Conservation (phyloP, 2,113 vertebrate genomes). For the Galbula dea region DNA sequence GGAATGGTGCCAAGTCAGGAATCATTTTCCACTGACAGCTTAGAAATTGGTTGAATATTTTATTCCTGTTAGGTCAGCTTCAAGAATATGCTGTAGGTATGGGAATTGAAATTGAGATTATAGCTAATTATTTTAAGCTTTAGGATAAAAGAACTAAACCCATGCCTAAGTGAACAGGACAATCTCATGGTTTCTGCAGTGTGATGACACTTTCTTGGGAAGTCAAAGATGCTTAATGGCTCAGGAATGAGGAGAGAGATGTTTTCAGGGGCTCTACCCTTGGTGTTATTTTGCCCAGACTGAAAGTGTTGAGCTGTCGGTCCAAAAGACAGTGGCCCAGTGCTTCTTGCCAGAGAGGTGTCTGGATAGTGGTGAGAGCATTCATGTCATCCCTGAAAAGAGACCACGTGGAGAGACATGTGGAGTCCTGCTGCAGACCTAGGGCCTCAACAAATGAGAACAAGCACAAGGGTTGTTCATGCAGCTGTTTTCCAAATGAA, state of each 20-base stretch:
- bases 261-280: not conserved
- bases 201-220: not conserved
- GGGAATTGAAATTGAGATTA: not conserved
- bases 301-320: not conserved
- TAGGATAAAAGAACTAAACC: not conserved
- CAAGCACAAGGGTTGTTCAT: not conserved
- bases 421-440: not conserved
- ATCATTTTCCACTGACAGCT: not conserved
- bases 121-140: not conserved
- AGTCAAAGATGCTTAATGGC: not conserved
- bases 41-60: not conserved
- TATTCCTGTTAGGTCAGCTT: not conserved
- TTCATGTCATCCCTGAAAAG: not conserved
- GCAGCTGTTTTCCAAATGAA: not conserved
- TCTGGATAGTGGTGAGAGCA: not conserved
- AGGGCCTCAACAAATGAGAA: not conserved
- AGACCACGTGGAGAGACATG: not conserved
- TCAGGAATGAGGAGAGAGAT: not conserved
- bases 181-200: not conserved
- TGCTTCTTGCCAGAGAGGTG: not conserved
- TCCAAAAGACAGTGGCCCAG: not conserved
- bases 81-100: not conserved
- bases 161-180: not conserved
- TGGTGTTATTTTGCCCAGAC: not conserved
- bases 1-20: not conserved